These are phyloP conservation scores for Rotaria socialis DNA, from an alignment of 2,888 invertebrate genomes.

Conservation along the genomic window DNA sequence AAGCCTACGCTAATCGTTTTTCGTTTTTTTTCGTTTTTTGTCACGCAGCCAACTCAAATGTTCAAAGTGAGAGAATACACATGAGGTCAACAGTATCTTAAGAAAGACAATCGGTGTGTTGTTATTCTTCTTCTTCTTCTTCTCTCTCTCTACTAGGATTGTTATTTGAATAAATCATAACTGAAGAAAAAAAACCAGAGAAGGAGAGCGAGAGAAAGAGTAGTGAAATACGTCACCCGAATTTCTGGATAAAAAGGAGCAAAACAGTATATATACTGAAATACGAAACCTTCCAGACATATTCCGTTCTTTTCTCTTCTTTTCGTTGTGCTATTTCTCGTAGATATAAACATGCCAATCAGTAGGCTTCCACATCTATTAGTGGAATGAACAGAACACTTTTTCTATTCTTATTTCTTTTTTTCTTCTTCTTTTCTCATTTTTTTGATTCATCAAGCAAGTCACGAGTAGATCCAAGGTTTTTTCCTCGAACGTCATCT, in stretches of 20 bases:
- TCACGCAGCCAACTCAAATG: background rate
- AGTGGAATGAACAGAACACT: background rate
- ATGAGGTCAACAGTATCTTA: conserved; percentile 9
- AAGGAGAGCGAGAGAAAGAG: background rate
- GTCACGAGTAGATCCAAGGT: background rate
- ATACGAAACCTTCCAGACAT: background rate
- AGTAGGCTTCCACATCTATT: background rate
- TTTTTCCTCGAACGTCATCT: background rate
- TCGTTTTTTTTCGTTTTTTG: conserved; percentile 21
- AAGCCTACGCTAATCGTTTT: background rate
- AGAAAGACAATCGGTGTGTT: background rate
- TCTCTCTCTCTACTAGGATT: background rate
- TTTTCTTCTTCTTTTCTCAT: background rate
- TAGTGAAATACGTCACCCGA: background rate
- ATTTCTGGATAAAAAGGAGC: background rate
- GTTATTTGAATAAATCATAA: background rate
- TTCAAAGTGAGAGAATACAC: background rate
- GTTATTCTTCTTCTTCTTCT: background rate
- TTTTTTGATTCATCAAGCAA: conserved; percentile 11
- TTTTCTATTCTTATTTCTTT: background rate
- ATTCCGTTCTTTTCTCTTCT: background rate
- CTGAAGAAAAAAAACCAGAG: background rate
- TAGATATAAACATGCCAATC: background rate
- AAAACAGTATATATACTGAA: background rate
- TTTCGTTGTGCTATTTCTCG: background rate